Evolutionary conservation across 2,797 vertebrate species (phyloP).

Genomic region (Calcarius lapponicus): DNA sequence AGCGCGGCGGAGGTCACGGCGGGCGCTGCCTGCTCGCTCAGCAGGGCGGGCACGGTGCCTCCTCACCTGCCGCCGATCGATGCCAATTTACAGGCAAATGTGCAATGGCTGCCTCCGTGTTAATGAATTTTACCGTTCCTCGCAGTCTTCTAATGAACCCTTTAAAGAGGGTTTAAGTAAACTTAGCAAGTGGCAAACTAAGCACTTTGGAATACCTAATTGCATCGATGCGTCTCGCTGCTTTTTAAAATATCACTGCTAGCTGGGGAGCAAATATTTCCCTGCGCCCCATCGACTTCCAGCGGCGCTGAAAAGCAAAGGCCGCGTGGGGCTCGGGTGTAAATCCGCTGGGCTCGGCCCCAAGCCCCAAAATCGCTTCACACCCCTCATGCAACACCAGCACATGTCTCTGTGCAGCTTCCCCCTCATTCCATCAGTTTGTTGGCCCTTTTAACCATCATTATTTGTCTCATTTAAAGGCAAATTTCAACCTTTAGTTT

Average conservation of each 20-base stretch:
- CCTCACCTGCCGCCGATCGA: slow-evolving; percentile 83
- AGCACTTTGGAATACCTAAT: slow-evolving; percentile 66
- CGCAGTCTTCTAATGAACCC: slow-evolving; percentile 80
- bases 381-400: neutral
- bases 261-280: neutral
- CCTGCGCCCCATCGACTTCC: neutral
- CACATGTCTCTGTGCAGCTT: neutral
- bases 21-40: slow-evolving; percentile 61
- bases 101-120: slow-evolving; percentile 79
- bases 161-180: slow-evolving; percentile 80
- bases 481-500: slow-evolving; percentile 31
- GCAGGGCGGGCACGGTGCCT: slow-evolving; percentile 58
- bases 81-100: slow-evolving; percentile 87
- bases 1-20: slow-evolving; percentile 60
- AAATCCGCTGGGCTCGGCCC: neutral
- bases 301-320: neutral
- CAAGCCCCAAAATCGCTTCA: neutral
- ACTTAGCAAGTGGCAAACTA: slow-evolving; percentile 70
- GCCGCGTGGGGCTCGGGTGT: neutral
- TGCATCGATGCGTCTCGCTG: neutral
- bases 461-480: neutral
- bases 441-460: neutral
- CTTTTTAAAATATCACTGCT: neutral
- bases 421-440: neutral
- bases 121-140: slow-evolving; percentile 86